Base-by-base conservation (phyloP, 2,113 vertebrate species). In the Coracopsis vasa region DNA sequence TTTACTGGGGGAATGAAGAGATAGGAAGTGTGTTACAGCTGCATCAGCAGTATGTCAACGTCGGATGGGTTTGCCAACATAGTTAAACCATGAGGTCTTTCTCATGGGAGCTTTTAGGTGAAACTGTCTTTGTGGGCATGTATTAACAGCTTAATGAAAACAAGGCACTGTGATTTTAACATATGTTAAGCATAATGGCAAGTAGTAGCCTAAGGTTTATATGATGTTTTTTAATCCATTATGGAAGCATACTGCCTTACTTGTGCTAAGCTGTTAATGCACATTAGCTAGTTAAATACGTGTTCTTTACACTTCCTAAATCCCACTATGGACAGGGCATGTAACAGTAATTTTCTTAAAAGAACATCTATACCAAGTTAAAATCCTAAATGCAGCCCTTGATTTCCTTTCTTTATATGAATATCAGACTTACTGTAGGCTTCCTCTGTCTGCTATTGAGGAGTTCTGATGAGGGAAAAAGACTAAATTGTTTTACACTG, bases 201-300 rank as follows among this genome's bases (percentile, higher is more conserved):
- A 92, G 50, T 56, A 88, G 73, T 64, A 72, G 41, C 44, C 61
- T 54, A 83, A 44, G 47, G 33, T 96, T 86, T 92, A 88, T 88
- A 41, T 58, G 75, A 80, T 45, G 58, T 60, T 41, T 80, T 95
- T 92, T 77, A 90, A 74, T 93, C 50, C 51, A 16, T 42, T 28
- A 4, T 56, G 66, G 81, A 94, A 90, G 17, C 42, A 31, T 16
- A 21, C 29, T 84, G 70, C 69, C 66, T 88, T 94, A 29, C 78
- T 94, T 89, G 61, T 88, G 88, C 51, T 86, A 94, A 93, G 82
- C 80, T 92, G 51, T 71, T 93, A 88, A 84, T 53, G 62, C 48
- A 86, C 12, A 9, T 79, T 80, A 87, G 69, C 66, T 92, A 61
- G 84, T 78, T 91, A 84, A 94, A 64, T 56, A 54, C 1, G 0